Percentiles rank a stretch among this genome's conserved stretches.
phyloP scores from a whole-genome alignment of 2,888 invertebrate genomes.

The Anorthoa munda region DNA sequence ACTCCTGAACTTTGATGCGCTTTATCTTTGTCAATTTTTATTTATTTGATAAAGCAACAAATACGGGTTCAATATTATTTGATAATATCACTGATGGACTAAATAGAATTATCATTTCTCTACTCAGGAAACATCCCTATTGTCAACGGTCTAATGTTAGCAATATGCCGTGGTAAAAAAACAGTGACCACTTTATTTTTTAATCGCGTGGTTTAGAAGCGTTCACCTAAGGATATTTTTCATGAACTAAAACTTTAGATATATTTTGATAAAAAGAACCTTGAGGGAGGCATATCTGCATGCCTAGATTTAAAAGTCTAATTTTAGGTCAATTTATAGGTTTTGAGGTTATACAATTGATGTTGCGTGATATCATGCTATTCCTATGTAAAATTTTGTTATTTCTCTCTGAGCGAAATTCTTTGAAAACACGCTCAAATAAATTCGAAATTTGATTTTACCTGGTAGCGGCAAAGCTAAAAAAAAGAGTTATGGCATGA shows the following conservation, averaged over 20 bases:
- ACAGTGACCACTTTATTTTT: neutral
- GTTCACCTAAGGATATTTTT: neutral
- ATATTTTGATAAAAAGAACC: constrained; percentile 5
- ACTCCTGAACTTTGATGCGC: no score
- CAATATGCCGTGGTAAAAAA: no score
- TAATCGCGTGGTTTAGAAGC: neutral
- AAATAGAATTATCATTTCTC: no score
- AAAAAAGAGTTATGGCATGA: neutral
- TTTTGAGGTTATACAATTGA: constrained; percentile 2
- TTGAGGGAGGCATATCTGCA: neutral
- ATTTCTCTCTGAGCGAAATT: constrained; percentile 23
- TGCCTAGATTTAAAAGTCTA: constrained; percentile 3
- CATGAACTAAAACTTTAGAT: neutral
- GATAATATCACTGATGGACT: no score
- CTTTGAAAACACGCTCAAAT: constrained; percentile 25
- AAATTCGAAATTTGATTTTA: neutral
- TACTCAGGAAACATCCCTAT: no score
- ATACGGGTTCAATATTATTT: no score
- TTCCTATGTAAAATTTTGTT: neutral
- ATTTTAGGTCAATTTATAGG: neutral
- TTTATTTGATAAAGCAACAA: no score
- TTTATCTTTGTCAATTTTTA: no score
- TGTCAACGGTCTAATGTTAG: no score
- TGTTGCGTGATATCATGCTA: constrained; percentile 30
- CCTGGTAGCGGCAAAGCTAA: neutral